Conservation (phyloP, 2,113 vertebrate genomes). For the Leucoraja erinaceus region DNA sequence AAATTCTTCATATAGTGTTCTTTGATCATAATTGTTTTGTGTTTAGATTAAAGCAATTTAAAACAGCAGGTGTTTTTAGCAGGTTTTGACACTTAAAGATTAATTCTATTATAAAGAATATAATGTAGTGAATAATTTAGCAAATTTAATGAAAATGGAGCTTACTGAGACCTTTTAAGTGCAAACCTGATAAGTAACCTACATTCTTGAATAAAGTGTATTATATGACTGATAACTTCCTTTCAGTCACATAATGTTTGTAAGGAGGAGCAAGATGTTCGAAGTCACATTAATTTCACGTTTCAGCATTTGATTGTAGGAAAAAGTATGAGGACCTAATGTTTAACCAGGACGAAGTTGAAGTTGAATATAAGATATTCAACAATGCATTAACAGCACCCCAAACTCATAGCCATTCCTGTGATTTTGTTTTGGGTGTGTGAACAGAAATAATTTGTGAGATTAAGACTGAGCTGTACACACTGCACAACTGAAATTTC, state of each 20-base stretch:
- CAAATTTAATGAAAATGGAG: slow-evolving; percentile 3
- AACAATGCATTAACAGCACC: neutral
- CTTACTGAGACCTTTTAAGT: slow-evolving; percentile 8
- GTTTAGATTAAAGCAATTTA: slow-evolving; percentile 28
- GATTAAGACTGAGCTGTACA: neutral
- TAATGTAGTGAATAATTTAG: slow-evolving; percentile 20
- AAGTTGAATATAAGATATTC: neutral
- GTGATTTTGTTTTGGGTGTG: neutral
- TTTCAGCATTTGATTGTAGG: neutral
- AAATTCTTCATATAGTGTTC: neutral
- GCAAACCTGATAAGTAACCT: neutral
- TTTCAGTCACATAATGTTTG: neutral
- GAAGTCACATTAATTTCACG: neutral
- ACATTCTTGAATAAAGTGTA: neutral
- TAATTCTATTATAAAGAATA: slow-evolving; percentile 30
- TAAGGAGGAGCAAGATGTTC: neutral
- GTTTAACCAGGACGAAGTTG: neutral
- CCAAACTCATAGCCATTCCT: neutral
- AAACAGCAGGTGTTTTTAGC: neutral
- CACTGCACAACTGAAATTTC: neutral
- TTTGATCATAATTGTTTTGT: slow-evolving; percentile 27
- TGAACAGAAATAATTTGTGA: neutral
- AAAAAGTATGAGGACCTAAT: neutral
- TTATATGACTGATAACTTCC: slow-evolving; percentile 5
- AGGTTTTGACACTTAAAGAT: slow-evolving; percentile 26